Base-by-base conservation (phyloP, 2,888 invertebrate species). In the Drosophila barbarae region DNA sequence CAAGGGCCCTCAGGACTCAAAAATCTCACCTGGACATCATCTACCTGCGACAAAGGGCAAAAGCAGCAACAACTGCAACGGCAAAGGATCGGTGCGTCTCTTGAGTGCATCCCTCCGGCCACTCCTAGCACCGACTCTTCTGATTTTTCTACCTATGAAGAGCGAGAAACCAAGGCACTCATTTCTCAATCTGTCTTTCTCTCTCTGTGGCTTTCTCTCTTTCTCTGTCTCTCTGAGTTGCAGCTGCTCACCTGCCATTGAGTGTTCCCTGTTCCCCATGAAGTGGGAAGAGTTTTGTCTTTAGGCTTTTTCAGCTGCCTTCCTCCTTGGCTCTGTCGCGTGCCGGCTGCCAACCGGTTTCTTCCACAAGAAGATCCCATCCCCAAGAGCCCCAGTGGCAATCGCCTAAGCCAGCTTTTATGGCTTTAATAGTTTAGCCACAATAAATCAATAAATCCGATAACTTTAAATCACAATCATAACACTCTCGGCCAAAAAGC, bases 291-390 rank as follows among this genome's bases (percentile, higher is more conserved):
- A 77, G 68, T 55, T 52, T 54, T 15, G 3, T 34, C 15, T 36
- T 38, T 32, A 36, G 23, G 30, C 21, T 36, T 6, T 69, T 69
- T 21, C 65, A 57, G 71, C 69, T 69, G 54, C 54, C 46, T 47
- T 15, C 46, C 18, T 44, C 30, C 47, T 34, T 36, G 34, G 46
- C 63, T 35, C 55, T 69, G 87, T 81, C 87, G 87, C 87, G 87
- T 87, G 87, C 87, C 86, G 79, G 67, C 67, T 78, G 56, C 85
- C 79, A 69, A 85, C 75, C 59, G 69, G 61, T 63, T 72, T 63
- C 15, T 72, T 63, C 1, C 18, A 18, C 15, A 52, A 59, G 13
- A 52, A 70, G 21, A 60, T 60, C 49, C 77, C 60, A 47, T 9
- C 55, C 26, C n/a, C 23, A 38, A 39, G 53, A 42, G 44, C 35